Evolutionary conservation across 2,797 vertebrate genomes (phyloP), one percentile per base, ranked within the genome.

Genomic region (Graptemys geographica): DNA sequence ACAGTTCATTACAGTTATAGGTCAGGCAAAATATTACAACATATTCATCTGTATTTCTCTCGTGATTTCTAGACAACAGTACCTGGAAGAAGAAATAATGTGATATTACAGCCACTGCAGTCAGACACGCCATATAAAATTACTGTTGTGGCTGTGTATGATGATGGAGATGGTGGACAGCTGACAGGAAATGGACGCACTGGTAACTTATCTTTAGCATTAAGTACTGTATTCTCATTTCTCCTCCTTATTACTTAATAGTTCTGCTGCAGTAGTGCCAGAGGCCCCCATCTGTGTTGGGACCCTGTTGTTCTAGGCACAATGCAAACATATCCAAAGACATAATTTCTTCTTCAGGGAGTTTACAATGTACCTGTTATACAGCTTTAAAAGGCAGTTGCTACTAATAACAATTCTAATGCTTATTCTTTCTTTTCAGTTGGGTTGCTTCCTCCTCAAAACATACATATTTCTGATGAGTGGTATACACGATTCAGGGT

Each of bases 401-500:
- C 1, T 72, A 7, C 11, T 56, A 89, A 93, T 56, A 44, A 28
- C 86, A 79, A 83, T 85, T 27, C 44, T 49, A 79, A 3, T 79
- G 7, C 27, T 5, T 47, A 11, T 85, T 90, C 41, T 95, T 95
- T 94, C 33, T 95, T 98, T 97, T 11, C 95, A 99, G 99, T 99
- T 86, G 99, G 98, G 37, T 97, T 99, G 83, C 96, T 99, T 97
- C 98, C 98, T 83, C 99, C 99, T 94, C 99, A 98, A 97, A 99
- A 99, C 97, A 99, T 99, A 41, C 99, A 99, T 0, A 97, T 99
- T 89, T 99, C 99, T 4, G 99, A 99, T 28, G 99, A 99, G 96
- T 99, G 99, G 99, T 99, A 99, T 96, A 99, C 99, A 2, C 98
- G 99, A 21, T 99, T 99, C 98, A 98, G 99, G 52, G 99, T 99